Evolutionary conservation across 2,797 vertebrate genomes (phyloP).

Genomic region (Hydrolagus colliei): DNA sequence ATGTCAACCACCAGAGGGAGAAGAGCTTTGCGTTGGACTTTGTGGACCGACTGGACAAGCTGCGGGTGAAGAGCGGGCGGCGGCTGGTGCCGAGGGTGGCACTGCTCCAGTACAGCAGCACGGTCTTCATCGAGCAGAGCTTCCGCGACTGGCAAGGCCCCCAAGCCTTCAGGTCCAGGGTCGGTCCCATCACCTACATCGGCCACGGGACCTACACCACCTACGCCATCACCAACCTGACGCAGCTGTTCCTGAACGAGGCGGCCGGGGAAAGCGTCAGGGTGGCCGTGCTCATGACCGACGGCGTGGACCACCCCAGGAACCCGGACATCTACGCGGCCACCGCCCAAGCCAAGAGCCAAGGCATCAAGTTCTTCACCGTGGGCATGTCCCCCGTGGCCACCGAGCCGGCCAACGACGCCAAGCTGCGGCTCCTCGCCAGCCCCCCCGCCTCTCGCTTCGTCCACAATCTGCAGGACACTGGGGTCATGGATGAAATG

Average conservation of each 20-base stretch:
- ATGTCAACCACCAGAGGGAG: constrained; percentile 72
- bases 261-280: constrained; percentile 61
- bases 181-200: constrained; percentile 69
- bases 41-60: constrained; percentile 65
- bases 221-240: constrained; percentile 86
- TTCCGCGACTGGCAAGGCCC: constrained; percentile 74
- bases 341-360: constrained; percentile 76
- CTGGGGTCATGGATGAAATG: constrained; percentile 63
- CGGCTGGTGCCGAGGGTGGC: constrained; percentile 68
- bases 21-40: constrained; percentile 71
- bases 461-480: constrained; percentile 75
- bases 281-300: constrained; percentile 71
- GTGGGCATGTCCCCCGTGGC: constrained; percentile 75
- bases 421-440: constrained; percentile 71
- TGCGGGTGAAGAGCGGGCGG: constrained; percentile 61
- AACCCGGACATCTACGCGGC: constrained; percentile 88
- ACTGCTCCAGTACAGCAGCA: constrained; percentile 84
- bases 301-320: constrained; percentile 76
- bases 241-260: constrained; percentile 74
- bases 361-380: constrained; percentile 74
- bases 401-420: constrained; percentile 69
- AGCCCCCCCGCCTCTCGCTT: constrained; percentile 69
- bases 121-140: constrained; percentile 73
- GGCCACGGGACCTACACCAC: constrained; percentile 85
- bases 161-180: constrained; percentile 66